phyloP scores from a whole-genome alignment of 2,113 vertebrate genomes.

The Pelobates fuscus region DNA sequence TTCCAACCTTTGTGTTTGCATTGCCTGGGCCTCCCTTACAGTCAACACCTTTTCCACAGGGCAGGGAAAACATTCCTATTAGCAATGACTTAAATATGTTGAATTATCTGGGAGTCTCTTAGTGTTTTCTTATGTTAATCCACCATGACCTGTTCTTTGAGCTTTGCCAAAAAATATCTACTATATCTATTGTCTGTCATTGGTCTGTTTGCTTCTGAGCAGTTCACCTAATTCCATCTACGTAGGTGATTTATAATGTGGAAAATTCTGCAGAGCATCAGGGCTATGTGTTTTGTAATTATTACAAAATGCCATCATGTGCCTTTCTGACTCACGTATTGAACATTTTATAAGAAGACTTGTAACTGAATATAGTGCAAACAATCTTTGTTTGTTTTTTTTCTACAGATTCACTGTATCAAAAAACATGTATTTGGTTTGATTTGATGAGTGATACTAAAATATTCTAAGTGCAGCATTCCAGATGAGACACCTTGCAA shows the following conservation, averaged over 20 bases:
- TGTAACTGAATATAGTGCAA: constrained; percentile 39
- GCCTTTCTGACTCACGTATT: constrained; percentile 28
- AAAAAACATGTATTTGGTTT: constrained; percentile 33
- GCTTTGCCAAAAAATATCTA: constrained; percentile 10
- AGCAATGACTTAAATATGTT: neutral
- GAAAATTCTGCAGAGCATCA: constrained; percentile 38
- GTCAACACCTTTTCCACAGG: too few species aligned
- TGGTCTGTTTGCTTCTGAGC: constrained; percentile 35
- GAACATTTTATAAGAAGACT: constrained; percentile 31
- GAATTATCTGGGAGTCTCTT: constrained; percentile 12
- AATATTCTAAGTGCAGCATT: constrained; percentile 10
- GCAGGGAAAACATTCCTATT: neutral
- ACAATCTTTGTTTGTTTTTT: constrained; percentile 28
- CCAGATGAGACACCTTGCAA: constrained; percentile 2
- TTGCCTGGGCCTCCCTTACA: too few species aligned
- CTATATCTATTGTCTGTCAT: constrained; percentile 37
- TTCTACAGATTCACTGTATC: constrained; percentile 18
- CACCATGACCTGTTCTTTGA: constrained; percentile 13
- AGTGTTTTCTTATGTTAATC: constrained; percentile 22
- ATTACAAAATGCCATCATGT: constrained; percentile 9
- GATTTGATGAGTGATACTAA: constrained; percentile 30
- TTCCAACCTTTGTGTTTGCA: too few species aligned
- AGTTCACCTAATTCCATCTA: constrained; percentile 34
- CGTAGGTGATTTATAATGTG: constrained; percentile 43
- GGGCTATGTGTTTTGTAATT: constrained; percentile 44